Evolutionary conservation across 1,140 invertebrate genomes (phyloP).

Genomic region (Ctenoplectra terminalis): DNA sequence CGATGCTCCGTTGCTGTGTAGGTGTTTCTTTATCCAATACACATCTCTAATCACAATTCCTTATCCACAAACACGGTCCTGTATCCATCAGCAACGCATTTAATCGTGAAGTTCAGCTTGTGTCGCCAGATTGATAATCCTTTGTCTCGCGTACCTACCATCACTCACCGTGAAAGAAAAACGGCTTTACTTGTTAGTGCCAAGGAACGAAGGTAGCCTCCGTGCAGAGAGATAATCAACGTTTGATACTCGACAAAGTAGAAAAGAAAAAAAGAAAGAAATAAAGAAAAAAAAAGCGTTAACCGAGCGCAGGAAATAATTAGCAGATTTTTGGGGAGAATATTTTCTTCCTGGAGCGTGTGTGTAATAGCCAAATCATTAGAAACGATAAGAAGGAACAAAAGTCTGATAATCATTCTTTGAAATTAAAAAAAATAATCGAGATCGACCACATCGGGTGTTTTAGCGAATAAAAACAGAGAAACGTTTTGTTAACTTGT

Average conservation of each 20-base stretch:
- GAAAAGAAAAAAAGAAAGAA: background rate
- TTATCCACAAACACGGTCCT: background rate
- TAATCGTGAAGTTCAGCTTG: constrained; percentile 15
- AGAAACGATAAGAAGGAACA: background rate
- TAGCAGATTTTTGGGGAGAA: background rate
- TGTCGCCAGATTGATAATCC: background rate
- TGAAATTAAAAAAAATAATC: background rate
- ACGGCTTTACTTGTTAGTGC: constrained; percentile 27
- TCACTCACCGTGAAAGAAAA: background rate
- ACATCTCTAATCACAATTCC: background rate
- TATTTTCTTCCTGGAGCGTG: background rate
- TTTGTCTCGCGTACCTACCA: constrained; percentile 17
- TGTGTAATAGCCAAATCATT: background rate
- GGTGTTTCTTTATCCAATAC: background rate
- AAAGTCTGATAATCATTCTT: background rate
- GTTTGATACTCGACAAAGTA: background rate
- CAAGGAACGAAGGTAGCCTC: constrained; percentile 4
- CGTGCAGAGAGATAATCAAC: constrained; percentile 9
- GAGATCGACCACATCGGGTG: background rate
- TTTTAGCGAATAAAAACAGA: background rate
- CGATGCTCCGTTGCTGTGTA: constrained; percentile 38
- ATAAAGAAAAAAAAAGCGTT: background rate
- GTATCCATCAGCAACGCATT: background rate
- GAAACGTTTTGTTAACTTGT: background rate
- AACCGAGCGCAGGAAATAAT: background rate